A percentile compares a stretch with the other conserved stretches of the same genome.
phyloP scores from a whole-genome alignment of 2,113 vertebrate species.

The Cyphomyrus plagiostoma region DNA sequence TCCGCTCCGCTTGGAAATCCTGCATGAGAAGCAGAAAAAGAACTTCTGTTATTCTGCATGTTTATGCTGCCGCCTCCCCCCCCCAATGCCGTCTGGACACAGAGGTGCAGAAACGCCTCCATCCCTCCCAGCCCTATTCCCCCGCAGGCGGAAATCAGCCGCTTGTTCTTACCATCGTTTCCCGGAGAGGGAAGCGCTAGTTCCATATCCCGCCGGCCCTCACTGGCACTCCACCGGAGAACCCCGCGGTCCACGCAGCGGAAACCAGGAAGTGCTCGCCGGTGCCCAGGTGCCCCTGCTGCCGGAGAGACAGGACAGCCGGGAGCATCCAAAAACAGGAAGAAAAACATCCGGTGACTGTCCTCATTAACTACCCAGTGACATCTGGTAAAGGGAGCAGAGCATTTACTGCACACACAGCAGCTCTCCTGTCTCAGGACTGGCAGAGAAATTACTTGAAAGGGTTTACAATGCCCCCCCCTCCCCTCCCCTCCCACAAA shows the following conservation, averaged over 20 bases:
- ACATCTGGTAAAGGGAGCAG: conserved; percentile 42
- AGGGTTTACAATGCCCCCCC: conserved; percentile 27
- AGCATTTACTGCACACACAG: conserved; percentile 41
- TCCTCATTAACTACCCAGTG: conserved; percentile 44
- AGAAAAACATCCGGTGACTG: conserved; percentile 40
- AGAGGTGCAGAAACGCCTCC: conserved; percentile 6
- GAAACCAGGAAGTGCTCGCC: not conserved
- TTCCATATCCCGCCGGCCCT: not conserved
- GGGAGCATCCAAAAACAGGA: not conserved
- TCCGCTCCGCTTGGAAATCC: not conserved
- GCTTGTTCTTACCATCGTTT: not conserved
- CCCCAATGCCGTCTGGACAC: not conserved
- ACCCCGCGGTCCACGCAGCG: not conserved
- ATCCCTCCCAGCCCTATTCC: not conserved
- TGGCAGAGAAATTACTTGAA: conserved; percentile 36
- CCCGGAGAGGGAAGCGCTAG: not conserved
- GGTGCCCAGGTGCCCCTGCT: not conserved
- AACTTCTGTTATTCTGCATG: not conserved
- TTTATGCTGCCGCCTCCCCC: not conserved
- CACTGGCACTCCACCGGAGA: not conserved
- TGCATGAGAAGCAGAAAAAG: not conserved
- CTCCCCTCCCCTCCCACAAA: conserved; percentile 26
- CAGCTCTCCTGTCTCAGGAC: conserved; percentile 27
- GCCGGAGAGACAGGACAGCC: not conserved
- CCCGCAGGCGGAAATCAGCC: not conserved